These are phyloP conservation scores for Anser brachyrhynchus DNA, from an alignment of 2,113 vertebrate species.

Conservation along the genomic window DNA sequence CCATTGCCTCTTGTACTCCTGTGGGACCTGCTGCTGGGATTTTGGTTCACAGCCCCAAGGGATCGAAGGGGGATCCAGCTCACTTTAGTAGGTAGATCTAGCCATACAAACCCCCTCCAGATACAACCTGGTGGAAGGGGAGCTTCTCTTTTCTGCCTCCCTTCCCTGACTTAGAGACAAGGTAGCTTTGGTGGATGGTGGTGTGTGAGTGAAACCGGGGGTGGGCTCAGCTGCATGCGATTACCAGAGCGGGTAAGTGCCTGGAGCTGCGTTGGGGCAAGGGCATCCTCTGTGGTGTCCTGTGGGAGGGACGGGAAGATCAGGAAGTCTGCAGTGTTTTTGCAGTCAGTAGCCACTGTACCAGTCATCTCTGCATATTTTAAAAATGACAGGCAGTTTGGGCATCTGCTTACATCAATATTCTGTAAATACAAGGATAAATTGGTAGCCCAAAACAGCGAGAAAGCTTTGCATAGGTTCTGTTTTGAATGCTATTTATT, in stretches of 20 bases:
- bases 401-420: slow-evolving; percentile 72
- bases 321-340: not conserved
- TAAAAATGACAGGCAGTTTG: slow-evolving; percentile 63
- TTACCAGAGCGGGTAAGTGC: not conserved
- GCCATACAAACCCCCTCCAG: not conserved
- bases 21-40: not conserved
- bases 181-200: not conserved
- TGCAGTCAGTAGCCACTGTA: slow-evolving; percentile 38
- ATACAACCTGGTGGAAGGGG: not conserved
- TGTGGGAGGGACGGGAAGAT: not conserved
- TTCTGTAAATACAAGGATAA: slow-evolving; percentile 71
- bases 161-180: not conserved
- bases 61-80: not conserved
- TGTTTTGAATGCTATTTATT: slow-evolving; percentile 74
- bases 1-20: not conserved
- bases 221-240: not conserved
- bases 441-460: slow-evolving; percentile 67
- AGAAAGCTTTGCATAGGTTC: slow-evolving; percentile 71
- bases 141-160: not conserved
- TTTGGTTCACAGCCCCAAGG: not conserved
- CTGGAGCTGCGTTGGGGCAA: not conserved
- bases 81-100: not conserved
- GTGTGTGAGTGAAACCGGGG: not conserved
- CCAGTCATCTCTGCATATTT: slow-evolving; percentile 54
- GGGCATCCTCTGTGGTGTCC: not conserved